Evolutionary conservation across 2,888 invertebrate species (phyloP), one percentile per base, ranked within the genome.

Genomic region (Scrobipalpa costella): DNA sequence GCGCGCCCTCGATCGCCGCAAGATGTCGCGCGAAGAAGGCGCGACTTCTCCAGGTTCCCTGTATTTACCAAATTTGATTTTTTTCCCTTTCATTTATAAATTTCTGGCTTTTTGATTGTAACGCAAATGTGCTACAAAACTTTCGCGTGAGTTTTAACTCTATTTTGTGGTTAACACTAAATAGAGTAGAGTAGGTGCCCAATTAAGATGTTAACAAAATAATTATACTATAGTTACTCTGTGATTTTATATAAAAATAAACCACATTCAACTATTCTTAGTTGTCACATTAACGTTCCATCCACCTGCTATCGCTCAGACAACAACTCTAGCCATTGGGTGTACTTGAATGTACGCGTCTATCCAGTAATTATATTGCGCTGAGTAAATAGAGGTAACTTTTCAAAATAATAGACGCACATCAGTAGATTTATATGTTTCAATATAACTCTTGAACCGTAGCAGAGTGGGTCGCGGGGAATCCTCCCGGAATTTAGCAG

Each of bases 401-500:
- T 27, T n/a, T 55, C 34, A 34, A 27, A 34, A 27, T 55, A 34
- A 21, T 71, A 64, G 55, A 59, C 60, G 63, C 64, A 61, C 66
- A 34, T 64, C 47, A 44, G 57, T 66, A 52, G 71, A 74, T 76
- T 74, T 78, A 84, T 84, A 79, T 74, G 78, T 76, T 83, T 78
- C 75, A 75, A 84, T 86, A 81, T 84, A 86, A 81, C 79, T 80
- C 76, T 76, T 73, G 78, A 79, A 74, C 78, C 75, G 77, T 75
- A 73, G 77, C 81, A 75, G 84, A 86, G 81, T 84, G 84, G 85
- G 85, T 85, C 84, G 88, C 80, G 88, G 88, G 88, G 86, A 88
- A 87, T 87, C 88, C 88, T 88, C 86, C 84, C 88, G 88, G 88
- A 86, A 88, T 88, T 81, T 83, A 77, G 80, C 78, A 79, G 76